A percentile compares a stretch with the other conserved stretches of the same genome.
phyloP scores from a whole-genome alignment of 2,888 invertebrate genomes.

The Pyrocoelia pectoralis region DNA sequence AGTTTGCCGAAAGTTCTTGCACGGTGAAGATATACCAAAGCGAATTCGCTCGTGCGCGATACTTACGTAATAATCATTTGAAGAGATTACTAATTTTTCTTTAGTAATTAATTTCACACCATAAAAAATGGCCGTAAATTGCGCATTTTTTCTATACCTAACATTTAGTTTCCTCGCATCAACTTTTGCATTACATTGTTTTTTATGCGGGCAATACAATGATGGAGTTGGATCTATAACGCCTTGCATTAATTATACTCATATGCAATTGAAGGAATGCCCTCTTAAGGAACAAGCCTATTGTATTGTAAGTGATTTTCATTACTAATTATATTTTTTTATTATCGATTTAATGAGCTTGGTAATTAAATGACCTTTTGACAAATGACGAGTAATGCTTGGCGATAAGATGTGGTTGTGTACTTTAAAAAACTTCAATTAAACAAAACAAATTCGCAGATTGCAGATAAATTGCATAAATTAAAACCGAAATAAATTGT shows the following conservation, averaged over 20 bases:
- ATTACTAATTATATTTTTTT: too few species aligned
- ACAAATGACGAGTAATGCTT: too few species aligned
- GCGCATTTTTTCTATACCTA: conserved; percentile 30
- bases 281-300: conserved; percentile 66
- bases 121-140: conserved; percentile 35
- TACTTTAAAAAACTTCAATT: too few species aligned
- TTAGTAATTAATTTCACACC: background rate
- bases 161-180: conserved; percentile 42
- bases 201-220: conserved; percentile 84
- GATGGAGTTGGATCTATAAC: conserved; percentile 87
- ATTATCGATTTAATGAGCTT: too few species aligned
- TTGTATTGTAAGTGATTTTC: conserved; percentile 77
- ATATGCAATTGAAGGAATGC: conserved; percentile 76
- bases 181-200: conserved; percentile 70
- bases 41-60: conserved; percentile 8
- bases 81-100: background rate
- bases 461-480: too few species aligned
- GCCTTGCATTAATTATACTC: conserved; percentile 80
- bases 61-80: conserved; percentile 3
- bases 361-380: too few species aligned
- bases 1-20: conserved; percentile 49
- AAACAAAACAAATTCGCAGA: too few species aligned
- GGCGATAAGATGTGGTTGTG: too few species aligned
- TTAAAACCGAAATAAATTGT: too few species aligned
- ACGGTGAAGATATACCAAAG: conserved; percentile 39